These are phyloP conservation scores for Pavo muticus DNA, from an alignment of 2,113 vertebrate genomes.

Conservation along the genomic window DNA sequence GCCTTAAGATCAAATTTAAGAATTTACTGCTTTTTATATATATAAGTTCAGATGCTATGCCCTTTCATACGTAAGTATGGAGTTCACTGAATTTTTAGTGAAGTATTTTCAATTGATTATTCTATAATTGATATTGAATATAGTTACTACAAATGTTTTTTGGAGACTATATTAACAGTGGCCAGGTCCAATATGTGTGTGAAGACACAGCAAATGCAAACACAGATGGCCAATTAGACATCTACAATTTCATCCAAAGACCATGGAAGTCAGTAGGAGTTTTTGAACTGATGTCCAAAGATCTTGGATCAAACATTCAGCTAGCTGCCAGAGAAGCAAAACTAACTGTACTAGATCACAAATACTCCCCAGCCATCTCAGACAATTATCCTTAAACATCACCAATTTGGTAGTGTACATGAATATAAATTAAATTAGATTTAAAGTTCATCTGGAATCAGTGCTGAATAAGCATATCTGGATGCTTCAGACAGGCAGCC, in stretches of 20 bases:
- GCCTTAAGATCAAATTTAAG: not conserved
- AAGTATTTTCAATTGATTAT: not conserved
- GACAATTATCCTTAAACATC: not conserved
- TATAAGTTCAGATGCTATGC: not conserved
- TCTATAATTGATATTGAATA: not conserved
- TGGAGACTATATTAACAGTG: not conserved
- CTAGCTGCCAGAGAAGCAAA: not conserved
- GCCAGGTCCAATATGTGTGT: not conserved
- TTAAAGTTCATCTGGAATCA: not conserved
- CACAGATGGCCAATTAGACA: not conserved
- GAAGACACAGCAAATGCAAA: accelerated
- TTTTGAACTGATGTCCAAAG: not conserved
- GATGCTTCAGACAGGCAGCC: not conserved
- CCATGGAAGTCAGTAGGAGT: not conserved
- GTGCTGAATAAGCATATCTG: not conserved
- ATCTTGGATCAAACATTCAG: not conserved
- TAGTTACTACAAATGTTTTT: not conserved
- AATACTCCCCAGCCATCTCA: not conserved
- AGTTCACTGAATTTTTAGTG: not conserved
- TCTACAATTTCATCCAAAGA: not conserved
- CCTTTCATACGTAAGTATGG: not conserved
- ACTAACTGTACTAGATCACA: not conserved
- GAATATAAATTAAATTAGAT: not conserved
- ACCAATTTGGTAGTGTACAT: not conserved
- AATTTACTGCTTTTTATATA: not conserved